Evolutionary conservation across 35 echinoderm and acorn worm species (phyloP).

Genomic region (Amphiura filiformis): DNA sequence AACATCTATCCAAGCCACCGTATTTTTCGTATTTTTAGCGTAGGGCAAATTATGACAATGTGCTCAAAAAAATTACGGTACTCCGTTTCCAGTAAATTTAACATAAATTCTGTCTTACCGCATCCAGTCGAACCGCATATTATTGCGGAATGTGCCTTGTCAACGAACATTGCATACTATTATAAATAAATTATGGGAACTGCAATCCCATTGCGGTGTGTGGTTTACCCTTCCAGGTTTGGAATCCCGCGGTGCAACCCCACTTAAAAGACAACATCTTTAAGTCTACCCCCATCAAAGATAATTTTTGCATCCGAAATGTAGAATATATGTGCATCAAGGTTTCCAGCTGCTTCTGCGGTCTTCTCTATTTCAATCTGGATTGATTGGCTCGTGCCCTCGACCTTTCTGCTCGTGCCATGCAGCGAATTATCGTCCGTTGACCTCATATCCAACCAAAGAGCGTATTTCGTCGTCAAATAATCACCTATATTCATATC

Average conservation of each 20-base stretch:
- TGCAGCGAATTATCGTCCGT: slow-evolving; percentile 40
- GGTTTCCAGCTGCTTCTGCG: slow-evolving; percentile 23
- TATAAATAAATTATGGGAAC: not conserved
- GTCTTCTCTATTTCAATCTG: slow-evolving; percentile 23
- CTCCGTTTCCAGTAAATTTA: slow-evolving; percentile 22
- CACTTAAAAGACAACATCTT: not conserved
- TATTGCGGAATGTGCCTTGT: not conserved
- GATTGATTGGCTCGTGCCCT: slow-evolving; percentile 16
- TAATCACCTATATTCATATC: slow-evolving; percentile 22
- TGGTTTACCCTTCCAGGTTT: not conserved
- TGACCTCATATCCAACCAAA: slow-evolving; percentile 40
- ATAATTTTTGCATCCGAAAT: slow-evolving; percentile 33
- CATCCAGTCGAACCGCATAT: slow-evolving; percentile 16
- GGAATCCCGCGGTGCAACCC: not conserved
- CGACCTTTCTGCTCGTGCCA: slow-evolving; percentile 25
- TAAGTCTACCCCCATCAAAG: slow-evolving; percentile 25
- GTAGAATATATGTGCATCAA: slow-evolving; percentile 22
- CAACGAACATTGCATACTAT: not conserved
- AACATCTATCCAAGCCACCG: no score
- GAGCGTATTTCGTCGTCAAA: slow-evolving; percentile 23
- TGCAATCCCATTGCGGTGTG: not conserved
- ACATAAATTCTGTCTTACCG: slow-evolving; percentile 32
- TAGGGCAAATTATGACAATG: slow-evolving; percentile 38
- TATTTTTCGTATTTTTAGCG: not conserved
- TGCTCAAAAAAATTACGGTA: slow-evolving; percentile 18